phyloP scores from a whole-genome alignment of 2,888 invertebrate species.

The Ophion ellenae region DNA sequence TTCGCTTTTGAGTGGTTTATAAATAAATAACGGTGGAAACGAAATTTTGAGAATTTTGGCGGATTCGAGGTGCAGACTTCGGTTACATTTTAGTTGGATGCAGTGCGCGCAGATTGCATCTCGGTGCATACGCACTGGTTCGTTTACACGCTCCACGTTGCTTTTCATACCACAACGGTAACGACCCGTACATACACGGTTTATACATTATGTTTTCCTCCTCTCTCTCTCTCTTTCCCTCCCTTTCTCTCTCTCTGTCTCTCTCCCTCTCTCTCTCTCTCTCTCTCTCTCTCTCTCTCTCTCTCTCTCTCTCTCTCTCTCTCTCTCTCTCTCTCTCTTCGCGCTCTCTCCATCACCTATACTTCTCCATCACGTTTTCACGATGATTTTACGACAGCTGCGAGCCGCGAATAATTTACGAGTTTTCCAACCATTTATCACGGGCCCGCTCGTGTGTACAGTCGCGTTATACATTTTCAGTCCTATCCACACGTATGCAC shows the following conservation, averaged over 20 bases:
- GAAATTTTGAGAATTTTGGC: slow-evolving; percentile 3
- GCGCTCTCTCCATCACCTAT: background rate
- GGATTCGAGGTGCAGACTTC: background rate
- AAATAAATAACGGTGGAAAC: background rate
- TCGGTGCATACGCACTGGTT: slow-evolving; percentile 32
- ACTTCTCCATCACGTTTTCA: slow-evolving; percentile 55
- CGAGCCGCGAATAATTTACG: slow-evolving; percentile 66
- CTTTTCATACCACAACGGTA: slow-evolving; percentile 39
- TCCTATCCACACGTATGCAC: background rate
- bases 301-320: background rate
- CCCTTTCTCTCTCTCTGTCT: background rate
- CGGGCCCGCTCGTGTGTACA: slow-evolving; percentile 20
- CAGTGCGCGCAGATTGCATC: background rate
- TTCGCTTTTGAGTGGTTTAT: background rate
- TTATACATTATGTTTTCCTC: slow-evolving; percentile 12
- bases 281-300: slow-evolving; percentile 20
- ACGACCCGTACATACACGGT: slow-evolving; percentile 23
- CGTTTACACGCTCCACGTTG: slow-evolving; percentile 52
- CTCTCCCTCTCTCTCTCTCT: slow-evolving; percentile 7
- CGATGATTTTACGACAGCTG: slow-evolving; percentile 68
- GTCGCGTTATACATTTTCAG: slow-evolving; percentile 33
- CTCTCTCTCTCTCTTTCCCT: background rate
- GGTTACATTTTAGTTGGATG: slow-evolving; percentile 15
- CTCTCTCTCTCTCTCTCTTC: slow-evolving; percentile 3
- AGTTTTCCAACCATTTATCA: slow-evolving; percentile 62